Evolutionary conservation across 2,113 vertebrate species (phyloP), one percentile per base, ranked within the genome.

Genomic region (Antennarius striatus): DNA sequence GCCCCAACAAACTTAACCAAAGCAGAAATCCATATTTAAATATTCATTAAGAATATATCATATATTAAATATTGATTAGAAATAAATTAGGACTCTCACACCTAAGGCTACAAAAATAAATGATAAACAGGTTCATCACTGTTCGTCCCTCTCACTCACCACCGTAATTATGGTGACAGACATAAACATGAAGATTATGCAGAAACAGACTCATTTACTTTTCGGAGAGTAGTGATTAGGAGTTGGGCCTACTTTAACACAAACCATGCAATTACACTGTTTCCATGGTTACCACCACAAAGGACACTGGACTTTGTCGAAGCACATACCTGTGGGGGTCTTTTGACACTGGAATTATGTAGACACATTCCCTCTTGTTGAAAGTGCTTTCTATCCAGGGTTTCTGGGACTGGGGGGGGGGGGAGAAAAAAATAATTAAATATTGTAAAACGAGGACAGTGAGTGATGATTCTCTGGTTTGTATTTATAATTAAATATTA

Each of bases 341-440:
- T 91, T 98, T 99, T 88, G 98, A 99, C 91, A 94, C 97, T 86
- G 98, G 96, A 93, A 99, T 96, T 90, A 99, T 97, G 86, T 99
- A 98, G 54, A 96, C 95, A 92, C 98, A 99, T 95, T 99, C 98
- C 93, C 98, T 96, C 95, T 96, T 99, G 84, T 93, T 96, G 94
- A 99, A 98, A 94, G 96, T 97, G 90, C 93, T 97, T 95, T 98
- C 98, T 96, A 99, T 99, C 98, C 98, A 99, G 93, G 98, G 94
- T 98, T 98, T 99, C 95, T 99, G 97, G 95, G 97, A 98, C 96
- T 99, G 91, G 53, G 82, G 60, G 90, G 63, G 75, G 56, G 73
- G 71, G 29, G 75, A 56, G 71, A 72, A 32, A 82, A 13, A 68
- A 77, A 59, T 10, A 64, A 22, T 29, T 28, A 5, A 14, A 39